Base-by-base conservation (phyloP, 2,797 vertebrate species). In the Danio aesculapii region DNA sequence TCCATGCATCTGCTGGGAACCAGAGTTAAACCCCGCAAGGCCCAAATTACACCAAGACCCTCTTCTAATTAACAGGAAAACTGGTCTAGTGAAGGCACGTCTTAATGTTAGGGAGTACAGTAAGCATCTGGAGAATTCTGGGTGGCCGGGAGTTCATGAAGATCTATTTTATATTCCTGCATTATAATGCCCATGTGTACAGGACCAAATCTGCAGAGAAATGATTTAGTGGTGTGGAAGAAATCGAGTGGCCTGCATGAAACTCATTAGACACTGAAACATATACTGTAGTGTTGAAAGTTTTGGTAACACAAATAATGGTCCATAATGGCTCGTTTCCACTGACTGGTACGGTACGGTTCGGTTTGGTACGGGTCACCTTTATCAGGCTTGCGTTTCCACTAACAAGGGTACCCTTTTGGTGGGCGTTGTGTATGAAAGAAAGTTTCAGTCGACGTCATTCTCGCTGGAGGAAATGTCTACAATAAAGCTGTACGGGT, bases 1-100 rank as follows among this genome's bases (percentile, higher is more conserved):
- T 84, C 67, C 49, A 52, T 58, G 14, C 11, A 49, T 81, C 30
- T 47, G 46, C 21, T 43, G 46, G 76, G 76, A 78, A 61, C n/a
- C 46, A 64, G 17, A 12, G 39, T 71, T 55, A 63, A 30, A 72
- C 30, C 5, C 30, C 8, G 17, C 50, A 44, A 21, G 68, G 50
- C 41, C 43, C 46, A 16, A 59, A 47, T 41, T 30, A 21, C 58
- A 57, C 11, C 8, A 61, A 61, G 14, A 74, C 43, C 44, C 17
- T 74, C 19, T 47, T 61, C 44, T 49, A 61, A 61, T 61, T 49
- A 61, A 74, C 46, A 49, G 14, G 3, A 59, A 30, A 16, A 47
- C 55, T 74, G 57, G 2, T 21, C 55, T 8, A 58, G 43, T 16
- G 55, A 41, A 43, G 68, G 9, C 4, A 43, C 5, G n/a, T 16